Evolutionary conservation across 2,113 vertebrate species (phyloP).

Genomic region (Urocolius indicus): DNA sequence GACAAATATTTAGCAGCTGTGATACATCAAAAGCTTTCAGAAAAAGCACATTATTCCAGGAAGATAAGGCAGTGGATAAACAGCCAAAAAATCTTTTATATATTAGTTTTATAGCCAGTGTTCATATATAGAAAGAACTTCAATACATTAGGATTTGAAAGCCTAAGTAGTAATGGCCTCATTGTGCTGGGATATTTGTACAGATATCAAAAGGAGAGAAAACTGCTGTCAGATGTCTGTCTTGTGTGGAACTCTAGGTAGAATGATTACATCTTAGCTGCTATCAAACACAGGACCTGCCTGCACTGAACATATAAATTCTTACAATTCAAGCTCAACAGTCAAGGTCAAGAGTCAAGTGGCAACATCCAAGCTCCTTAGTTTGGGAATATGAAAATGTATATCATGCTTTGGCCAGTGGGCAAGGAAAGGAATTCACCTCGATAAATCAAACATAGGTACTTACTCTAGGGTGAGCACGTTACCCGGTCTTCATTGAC

Average conservation of each 20-base stretch:
- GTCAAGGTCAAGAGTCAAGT: not conserved
- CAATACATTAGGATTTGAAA: not conserved
- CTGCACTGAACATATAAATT: not conserved
- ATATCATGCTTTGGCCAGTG: not conserved
- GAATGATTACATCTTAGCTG: not conserved
- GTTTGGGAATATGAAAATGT: not conserved
- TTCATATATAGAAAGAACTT: not conserved
- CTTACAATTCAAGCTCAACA: not conserved
- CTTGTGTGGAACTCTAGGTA: not conserved
- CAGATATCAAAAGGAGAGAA: not conserved
- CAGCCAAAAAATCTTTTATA: not conserved
- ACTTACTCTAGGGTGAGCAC: not conserved
- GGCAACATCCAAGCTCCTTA: not conserved
- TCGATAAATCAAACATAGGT: not conserved
- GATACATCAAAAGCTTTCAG: not conserved
- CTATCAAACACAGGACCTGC: not conserved
- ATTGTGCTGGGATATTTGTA: not conserved
- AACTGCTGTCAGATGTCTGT: not conserved
- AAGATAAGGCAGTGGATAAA: not conserved
- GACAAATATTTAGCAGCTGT: not conserved
- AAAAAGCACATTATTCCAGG: not conserved
- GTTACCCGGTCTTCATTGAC: not conserved
- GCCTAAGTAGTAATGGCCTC: not conserved
- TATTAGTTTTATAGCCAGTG: not conserved
- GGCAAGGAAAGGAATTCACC: not conserved